A percentile compares a stretch with the other conserved stretches of the same genome.
phyloP scores from a whole-genome alignment of 2,888 invertebrate species.

The Rhingia campestris region DNA sequence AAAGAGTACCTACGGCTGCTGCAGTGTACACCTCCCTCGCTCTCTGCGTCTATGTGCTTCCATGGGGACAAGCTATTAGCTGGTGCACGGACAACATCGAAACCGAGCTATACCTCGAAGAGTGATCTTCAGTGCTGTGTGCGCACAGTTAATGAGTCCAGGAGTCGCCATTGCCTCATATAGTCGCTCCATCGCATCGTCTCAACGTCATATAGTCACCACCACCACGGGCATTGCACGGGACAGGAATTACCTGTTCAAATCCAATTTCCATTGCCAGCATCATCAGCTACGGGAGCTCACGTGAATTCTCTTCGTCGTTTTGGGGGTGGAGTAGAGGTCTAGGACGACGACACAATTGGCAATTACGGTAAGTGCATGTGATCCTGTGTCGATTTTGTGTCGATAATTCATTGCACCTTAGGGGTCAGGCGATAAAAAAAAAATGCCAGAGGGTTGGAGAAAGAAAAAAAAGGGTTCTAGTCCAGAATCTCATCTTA shows the following conservation, averaged over 20 bases:
- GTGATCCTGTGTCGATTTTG: slow-evolving; percentile 66
- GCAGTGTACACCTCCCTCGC: slow-evolving; percentile 30
- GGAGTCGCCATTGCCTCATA: slow-evolving; percentile 47
- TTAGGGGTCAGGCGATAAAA: slow-evolving; percentile 63
- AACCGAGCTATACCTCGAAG: slow-evolving; percentile 36
- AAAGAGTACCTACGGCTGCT: slow-evolving; percentile 72
- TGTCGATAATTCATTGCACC: slow-evolving; percentile 69
- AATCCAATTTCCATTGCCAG: slow-evolving; percentile 57
- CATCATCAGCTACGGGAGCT: slow-evolving; percentile 47
- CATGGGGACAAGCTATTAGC: slow-evolving; percentile 62
- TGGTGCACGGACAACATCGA: slow-evolving; percentile 52
- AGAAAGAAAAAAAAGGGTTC: slow-evolving; percentile 54
- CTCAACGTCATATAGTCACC: slow-evolving; percentile 43
- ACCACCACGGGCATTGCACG: slow-evolving; percentile 13
- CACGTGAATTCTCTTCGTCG: slow-evolving; percentile 10
- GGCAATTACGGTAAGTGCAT: slow-evolving; percentile 73
- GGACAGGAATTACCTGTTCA: slow-evolving; percentile 61
- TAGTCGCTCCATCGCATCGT: slow-evolving; percentile 16
- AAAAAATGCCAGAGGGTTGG: slow-evolving; percentile 31
- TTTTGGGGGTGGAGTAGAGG: slow-evolving; percentile 34
- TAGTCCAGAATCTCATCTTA: slow-evolving; percentile 21
- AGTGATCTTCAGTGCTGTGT: slow-evolving; percentile 56
- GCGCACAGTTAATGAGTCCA: slow-evolving; percentile 65
- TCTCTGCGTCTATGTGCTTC: slow-evolving; percentile 34
- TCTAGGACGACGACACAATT: slow-evolving; percentile 62